A percentile compares a stretch with the other conserved stretches of the same genome.
Evolutionary conservation across 2,888 invertebrate genomes (phyloP).

Genomic region (Boloria selene): DNA sequence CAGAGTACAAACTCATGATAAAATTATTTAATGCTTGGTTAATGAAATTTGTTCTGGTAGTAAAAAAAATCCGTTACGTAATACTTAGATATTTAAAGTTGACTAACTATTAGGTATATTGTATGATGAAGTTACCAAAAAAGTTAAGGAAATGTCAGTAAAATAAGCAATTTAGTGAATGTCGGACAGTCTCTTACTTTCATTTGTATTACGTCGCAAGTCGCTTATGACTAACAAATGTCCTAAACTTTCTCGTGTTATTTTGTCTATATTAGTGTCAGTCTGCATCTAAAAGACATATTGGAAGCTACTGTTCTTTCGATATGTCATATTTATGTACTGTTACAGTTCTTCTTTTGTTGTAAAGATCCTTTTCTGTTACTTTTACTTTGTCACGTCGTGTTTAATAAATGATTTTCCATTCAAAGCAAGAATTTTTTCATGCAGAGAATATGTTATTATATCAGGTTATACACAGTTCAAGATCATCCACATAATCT

Average conservation of each 20-base stretch:
- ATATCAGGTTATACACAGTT: not conserved
- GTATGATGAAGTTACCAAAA: not conserved
- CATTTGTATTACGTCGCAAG: constrained; percentile 28
- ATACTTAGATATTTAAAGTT: no score
- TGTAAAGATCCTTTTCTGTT: not conserved
- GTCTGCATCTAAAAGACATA: constrained; percentile 12
- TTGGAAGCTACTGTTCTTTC: constrained; percentile 8
- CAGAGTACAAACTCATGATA: no score
- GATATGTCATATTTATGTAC: not conserved
- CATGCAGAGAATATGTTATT: no score
- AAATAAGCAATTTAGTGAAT: constrained; percentile 17
- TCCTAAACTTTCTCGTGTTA: constrained; percentile 31
- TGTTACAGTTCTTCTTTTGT: not conserved
- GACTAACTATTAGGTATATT: no score
- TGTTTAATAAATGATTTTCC: not conserved
- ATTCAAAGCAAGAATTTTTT: no score
- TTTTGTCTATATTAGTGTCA: constrained; percentile 16
- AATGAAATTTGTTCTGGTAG: no score
- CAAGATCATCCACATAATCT: no score
- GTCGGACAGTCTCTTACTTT: constrained; percentile 31
- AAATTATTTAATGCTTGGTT: no score
- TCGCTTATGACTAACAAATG: constrained; percentile 26
- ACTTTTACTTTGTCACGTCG: not conserved
- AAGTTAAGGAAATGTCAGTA: not conserved
- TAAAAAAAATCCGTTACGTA: no score